These are phyloP conservation scores for Microcebus jonahi DNA, from an alignment of 2,113 vertebrate species.

Conservation along the genomic window DNA sequence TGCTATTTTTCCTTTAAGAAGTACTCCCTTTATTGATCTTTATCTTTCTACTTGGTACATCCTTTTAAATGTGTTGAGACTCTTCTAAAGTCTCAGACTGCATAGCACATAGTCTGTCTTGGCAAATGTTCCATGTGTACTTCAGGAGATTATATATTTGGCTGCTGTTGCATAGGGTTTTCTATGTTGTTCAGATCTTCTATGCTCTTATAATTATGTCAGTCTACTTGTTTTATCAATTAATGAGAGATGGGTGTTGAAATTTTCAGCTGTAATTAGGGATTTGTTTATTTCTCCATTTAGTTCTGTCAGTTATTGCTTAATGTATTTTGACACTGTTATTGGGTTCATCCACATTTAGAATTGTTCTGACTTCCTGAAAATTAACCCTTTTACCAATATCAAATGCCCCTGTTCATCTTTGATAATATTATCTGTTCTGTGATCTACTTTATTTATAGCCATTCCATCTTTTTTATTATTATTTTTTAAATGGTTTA, in stretches of 20 bases:
- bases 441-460: not conserved
- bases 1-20: conserved; percentile 9
- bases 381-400: conserved; percentile 11
- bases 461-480: not conserved
- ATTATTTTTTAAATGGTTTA: not conserved
- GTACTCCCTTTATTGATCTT: conserved; percentile 5
- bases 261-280: not conserved
- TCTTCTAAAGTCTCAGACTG: not conserved
- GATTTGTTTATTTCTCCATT: conserved; percentile 12
- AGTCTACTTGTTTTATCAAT: not conserved
- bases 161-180: not conserved
- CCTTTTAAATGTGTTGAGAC: not conserved
- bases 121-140: not conserved
- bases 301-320: conserved; percentile 16
- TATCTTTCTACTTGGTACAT: not conserved
- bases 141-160: conserved; percentile 27
- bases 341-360: not conserved
- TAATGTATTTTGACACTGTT: conserved; percentile 11
- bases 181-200: not conserved
- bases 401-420: conserved; percentile 19
- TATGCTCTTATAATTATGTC: not conserved
- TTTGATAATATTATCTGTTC: not conserved
- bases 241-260: not conserved
- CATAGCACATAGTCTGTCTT: not conserved
- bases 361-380: not conserved